Base-by-base conservation (phyloP, 2,797 vertebrate genomes). In the Propithecus perrieri region DNA sequence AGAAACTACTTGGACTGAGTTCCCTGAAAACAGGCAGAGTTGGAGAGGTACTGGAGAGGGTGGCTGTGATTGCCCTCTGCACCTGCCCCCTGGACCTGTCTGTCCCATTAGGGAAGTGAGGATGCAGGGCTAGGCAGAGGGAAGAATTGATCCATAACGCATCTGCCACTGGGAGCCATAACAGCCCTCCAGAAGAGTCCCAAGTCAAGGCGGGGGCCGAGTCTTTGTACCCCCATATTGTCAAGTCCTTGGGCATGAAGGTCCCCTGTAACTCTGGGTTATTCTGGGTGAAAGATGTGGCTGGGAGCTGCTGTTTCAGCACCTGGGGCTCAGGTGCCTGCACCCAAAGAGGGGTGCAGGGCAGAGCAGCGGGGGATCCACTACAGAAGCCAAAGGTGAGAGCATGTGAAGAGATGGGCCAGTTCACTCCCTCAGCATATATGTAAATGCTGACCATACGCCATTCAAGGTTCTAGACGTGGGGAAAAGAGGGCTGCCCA, bases 91-190 rank as follows among this genome's bases (percentile, higher is more conserved):
- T 59, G 43, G 43, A 22, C 11, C 28, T 15, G 41, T 1, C 28
- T 15, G 41, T 1, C 5, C 5, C 41, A 6, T 59, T 41, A 28
- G 8, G 14, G 15, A 75, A 75, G 1, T 28, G 53, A 38, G n/a
- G 43, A 65, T 22, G 18, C 33, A 11, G 41, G 33, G 35, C 10
- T 55, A 10, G 33, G 28, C 14, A 15, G n/a, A 30, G 50, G 20
- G 33, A 30, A 67, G 33, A n/a, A 4, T 13, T 10, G 24, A 84
- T 7, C n/a, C 26, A 14, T 1, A 38, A 1, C 2, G 12, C 1
- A 8, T 78, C 35, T 48, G 14, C 10, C 12, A 24, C 2, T 50
- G 38, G 38, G 41, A 84, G 20, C 28, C 20, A 4, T 10, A 35
- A 30, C 14, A 8, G 7, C 24, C 26, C 76, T 78, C 48, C 53